Conservation (phyloP, 2,797 vertebrate species). For the Nannoperca australis region DNA sequence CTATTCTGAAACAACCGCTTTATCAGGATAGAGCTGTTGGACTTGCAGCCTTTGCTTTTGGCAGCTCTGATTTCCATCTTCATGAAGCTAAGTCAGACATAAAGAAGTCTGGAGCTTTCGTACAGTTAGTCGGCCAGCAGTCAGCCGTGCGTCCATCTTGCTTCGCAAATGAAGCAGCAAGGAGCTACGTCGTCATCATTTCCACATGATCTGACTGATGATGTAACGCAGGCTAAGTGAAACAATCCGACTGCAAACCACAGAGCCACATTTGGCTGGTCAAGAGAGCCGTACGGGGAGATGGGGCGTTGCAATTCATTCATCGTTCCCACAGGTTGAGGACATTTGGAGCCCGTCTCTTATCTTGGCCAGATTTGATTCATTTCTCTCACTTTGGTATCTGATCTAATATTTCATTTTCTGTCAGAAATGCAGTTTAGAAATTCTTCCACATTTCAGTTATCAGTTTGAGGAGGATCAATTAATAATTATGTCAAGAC, state of each 20-base stretch:
- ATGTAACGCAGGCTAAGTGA: slow-evolving; percentile 68
- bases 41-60: slow-evolving; percentile 25
- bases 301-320: slow-evolving; percentile 16
- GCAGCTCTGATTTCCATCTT: slow-evolving; percentile 38
- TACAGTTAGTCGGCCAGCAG: slow-evolving; percentile 39
- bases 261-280: slow-evolving; percentile 33
- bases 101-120: slow-evolving; percentile 43
- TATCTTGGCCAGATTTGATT: slow-evolving; percentile 20
- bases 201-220: slow-evolving; percentile 65
- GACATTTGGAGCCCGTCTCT: slow-evolving; percentile 36
- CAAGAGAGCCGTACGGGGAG: slow-evolving; percentile 35
- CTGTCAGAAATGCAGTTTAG: slow-evolving; percentile 23
- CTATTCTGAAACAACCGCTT: slow-evolving; percentile 37
- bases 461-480: slow-evolving; percentile 58
- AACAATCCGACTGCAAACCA: slow-evolving; percentile 61
- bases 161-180: slow-evolving; percentile 57
- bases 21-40: slow-evolving; percentile 26
- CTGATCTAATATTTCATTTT: slow-evolving; percentile 37
- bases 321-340: slow-evolving; percentile 31
- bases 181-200: slow-evolving; percentile 64
- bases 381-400: slow-evolving; percentile 25
- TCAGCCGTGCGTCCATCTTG: slow-evolving; percentile 54
- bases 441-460: slow-evolving; percentile 37
- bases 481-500: slow-evolving; percentile 60
- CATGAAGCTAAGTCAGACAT: slow-evolving; percentile 45